Conservation (phyloP, 2,113 vertebrate genomes). For the Zosterops japonicus region DNA sequence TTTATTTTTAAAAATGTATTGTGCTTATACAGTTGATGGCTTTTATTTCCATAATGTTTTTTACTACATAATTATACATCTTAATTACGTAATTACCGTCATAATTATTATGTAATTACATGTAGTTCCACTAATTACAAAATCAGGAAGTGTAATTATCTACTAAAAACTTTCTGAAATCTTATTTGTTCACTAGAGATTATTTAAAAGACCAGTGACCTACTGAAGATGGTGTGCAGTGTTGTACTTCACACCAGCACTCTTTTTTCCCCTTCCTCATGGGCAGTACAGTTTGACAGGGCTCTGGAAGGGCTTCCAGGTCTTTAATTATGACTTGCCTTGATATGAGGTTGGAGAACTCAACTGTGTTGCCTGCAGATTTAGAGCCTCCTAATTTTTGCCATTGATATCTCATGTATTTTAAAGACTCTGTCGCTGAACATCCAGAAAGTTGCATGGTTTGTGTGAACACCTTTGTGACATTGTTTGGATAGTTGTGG, state of each 20-base stretch:
- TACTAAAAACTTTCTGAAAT: conserved; percentile 85
- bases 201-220: conserved; percentile 80
- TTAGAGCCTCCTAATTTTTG: neutral
- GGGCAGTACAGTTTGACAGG: neutral
- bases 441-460: neutral
- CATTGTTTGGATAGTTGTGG: neutral
- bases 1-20: conserved; percentile 84
- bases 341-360: neutral
- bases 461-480: neutral
- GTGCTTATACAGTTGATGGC: conserved; percentile 83
- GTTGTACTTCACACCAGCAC: neutral
- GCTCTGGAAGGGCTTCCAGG: neutral
- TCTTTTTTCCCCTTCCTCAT: neutral
- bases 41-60: conserved; percentile 88
- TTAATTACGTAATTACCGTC: conserved; percentile 86
- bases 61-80: conserved; percentile 88
- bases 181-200: conserved; percentile 79
- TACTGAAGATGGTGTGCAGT: conserved; percentile 49
- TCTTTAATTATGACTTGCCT: neutral
- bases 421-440: neutral
- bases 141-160: conserved; percentile 87
- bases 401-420: neutral
- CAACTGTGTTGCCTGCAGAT: neutral
- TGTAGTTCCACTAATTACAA: conserved; percentile 87
- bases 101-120: conserved; percentile 88